These are phyloP conservation scores for Progne subis DNA, from an alignment of 2,113 vertebrate genomes.

Conservation along the genomic window DNA sequence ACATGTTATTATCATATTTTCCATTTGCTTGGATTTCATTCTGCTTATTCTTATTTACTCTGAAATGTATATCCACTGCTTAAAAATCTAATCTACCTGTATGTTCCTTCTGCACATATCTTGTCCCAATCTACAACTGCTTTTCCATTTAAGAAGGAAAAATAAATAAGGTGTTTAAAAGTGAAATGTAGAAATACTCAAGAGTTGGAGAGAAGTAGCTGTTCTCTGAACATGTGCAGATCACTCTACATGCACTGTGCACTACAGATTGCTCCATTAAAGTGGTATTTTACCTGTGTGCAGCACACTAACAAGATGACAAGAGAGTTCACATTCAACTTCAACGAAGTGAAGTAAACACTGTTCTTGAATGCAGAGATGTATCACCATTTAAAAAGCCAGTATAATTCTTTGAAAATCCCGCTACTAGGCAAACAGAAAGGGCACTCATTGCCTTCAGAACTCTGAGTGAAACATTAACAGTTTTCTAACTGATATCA, in stretches of 20 bases:
- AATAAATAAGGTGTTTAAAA: neutral
- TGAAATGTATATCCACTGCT: neutral
- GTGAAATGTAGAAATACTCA: neutral
- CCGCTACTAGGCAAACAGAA: neutral
- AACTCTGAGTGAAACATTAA: neutral
- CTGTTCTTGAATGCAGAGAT: neutral
- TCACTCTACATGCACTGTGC: neutral
- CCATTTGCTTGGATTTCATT: neutral
- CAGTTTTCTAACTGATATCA: neutral
- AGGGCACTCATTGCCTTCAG: neutral
- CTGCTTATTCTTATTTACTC: neutral
- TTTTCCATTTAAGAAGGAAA: constrained; percentile 1
- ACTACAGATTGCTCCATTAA: neutral
- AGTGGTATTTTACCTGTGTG: neutral
- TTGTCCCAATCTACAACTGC: neutral
- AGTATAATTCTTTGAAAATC: neutral
- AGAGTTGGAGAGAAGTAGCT: neutral
- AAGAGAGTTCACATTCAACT: constrained; percentile 1
- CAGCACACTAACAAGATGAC: neutral
- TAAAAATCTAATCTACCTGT: neutral
- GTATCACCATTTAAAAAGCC: neutral
- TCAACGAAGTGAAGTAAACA: neutral
- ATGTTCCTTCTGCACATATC: neutral
- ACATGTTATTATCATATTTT: neutral
- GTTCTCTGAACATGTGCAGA: neutral